phyloP scores from a whole-genome alignment of 30 jellyfish, hydroid and myxozoan genomes.

The Phacellophora camtschatica region DNA sequence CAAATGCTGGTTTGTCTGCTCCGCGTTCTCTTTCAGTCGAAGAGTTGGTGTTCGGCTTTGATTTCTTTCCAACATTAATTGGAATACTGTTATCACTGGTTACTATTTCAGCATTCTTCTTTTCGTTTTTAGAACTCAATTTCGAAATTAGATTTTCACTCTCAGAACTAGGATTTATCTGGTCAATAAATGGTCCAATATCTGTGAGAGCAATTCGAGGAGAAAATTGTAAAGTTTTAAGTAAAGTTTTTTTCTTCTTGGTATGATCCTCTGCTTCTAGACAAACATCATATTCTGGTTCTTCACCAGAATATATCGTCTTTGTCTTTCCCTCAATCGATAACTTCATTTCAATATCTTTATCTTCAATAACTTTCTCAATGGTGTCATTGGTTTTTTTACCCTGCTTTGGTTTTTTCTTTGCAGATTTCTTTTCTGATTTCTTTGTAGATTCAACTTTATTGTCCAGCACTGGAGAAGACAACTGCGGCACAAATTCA shows the following conservation, averaged over 20 bases:
- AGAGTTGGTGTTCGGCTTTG: no score
- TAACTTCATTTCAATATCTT: no score
- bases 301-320: neutral
- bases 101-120: no score
- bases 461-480: neutral
- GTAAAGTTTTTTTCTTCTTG: neutral
- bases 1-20: no score
- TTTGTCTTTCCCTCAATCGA: no score
- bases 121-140: no score
- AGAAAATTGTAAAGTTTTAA: neutral
- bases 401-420: neutral
- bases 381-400: neutral
- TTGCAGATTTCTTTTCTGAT: neutral
- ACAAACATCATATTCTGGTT: neutral
- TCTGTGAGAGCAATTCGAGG: neutral
- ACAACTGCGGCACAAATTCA: no score
- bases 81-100: no score
- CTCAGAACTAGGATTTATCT: neutral
- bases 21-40: no score
- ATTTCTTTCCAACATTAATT: no score
- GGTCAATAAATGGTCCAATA: neutral
- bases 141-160: no score
- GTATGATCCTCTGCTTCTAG: neutral
- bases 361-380: neutral
- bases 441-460: neutral